A percentile compares a stretch with the other conserved stretches of the same genome.
Evolutionary conservation across 1,140 invertebrate species (phyloP).

Genomic region (Bradynema listronoti): DNA sequence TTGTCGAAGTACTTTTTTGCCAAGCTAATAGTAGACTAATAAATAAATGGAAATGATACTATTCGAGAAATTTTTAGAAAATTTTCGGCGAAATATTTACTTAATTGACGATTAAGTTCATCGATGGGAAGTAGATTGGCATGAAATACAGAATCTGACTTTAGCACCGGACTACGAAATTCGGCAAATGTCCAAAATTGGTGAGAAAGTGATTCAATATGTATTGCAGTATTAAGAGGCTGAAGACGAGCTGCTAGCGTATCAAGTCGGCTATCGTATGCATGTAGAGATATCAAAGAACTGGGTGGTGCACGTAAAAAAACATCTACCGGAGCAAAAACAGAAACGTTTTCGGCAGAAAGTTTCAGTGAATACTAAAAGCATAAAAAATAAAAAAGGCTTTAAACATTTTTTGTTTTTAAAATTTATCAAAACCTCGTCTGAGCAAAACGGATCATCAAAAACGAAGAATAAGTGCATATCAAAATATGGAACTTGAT

Average conservation of each 20-base stretch:
- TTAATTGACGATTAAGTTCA: neutral
- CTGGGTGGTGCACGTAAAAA: neutral
- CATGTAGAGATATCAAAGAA: slow-evolving; percentile 4
- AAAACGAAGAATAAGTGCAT: slow-evolving; percentile 8
- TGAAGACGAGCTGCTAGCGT: no score
- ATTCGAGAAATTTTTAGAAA: no score
- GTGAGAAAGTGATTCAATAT: no score
- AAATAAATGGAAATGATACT: no score
- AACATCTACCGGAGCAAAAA: slow-evolving; percentile 5
- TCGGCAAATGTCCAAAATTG: slow-evolving; percentile 3
- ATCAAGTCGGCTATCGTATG: neutral
- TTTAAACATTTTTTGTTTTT: neutral
- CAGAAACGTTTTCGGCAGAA: slow-evolving; percentile 2
- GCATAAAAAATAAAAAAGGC: neutral
- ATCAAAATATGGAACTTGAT: neutral
- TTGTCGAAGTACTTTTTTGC: no score
- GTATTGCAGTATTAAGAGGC: no score
- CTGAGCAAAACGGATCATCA: neutral
- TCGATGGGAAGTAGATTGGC: slow-evolving; percentile 1
- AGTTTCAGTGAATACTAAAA: slow-evolving; percentile 6
- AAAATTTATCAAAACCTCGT: neutral
- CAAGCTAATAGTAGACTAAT: no score
- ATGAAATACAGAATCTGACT: slow-evolving; percentile 3
- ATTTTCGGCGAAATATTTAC: slow-evolving; percentile 3
- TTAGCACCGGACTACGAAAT: neutral